Evolutionary conservation across 2,888 invertebrate species (phyloP), one percentile per base, ranked within the genome.

Genomic region (Mythimna ferrago): DNA sequence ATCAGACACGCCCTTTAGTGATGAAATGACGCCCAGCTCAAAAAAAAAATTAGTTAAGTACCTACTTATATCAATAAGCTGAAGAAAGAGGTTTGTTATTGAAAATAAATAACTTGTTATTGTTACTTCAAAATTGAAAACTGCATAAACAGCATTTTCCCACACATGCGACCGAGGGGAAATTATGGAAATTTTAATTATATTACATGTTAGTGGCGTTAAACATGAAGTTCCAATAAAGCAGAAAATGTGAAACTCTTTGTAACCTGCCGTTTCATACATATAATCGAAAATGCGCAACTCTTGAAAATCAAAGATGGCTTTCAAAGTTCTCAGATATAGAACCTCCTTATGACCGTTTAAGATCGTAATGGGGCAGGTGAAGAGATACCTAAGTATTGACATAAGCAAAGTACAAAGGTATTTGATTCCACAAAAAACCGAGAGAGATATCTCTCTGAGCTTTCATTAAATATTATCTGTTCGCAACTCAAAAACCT

Each of bases 391-490:
- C n/a, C 58, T 44, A 3, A 54, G 44, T 72, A 38, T 79, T 60
- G 73, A 60, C 63, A 48, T 26, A 26, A 32, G 32, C 14, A 14
- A 57, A 60, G 19, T 21, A 44, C 54, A 80, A 79, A 61, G 53
- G 53, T 66, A 62, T 76, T 38, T 57, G 57, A 73, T 54, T 62
- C 53, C 44, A 19, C 6, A 16, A 26, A 54, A 53, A 57, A 26
- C 35, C 44, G 32, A 32, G 32, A 32, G 32, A 32, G 32, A 26
- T 32, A 53, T 26, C 16, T 38, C 14, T 53, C 32, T 32, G 35
- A 62, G 54, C 48, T 63, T 51, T n/a, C 19, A 64, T 60, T 63
- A 38, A 77, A 74, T 54, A 58, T 76, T 51, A 16, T 35, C 38
- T 41, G 21, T 62, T n/a, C 56, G 16, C 32, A 11, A n/a, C 26